Percentiles rank a stretch among this genome's conserved stretches.
Conservation (phyloP, 2,113 vertebrate genomes). For the Dromiciops gliroides region DNA sequence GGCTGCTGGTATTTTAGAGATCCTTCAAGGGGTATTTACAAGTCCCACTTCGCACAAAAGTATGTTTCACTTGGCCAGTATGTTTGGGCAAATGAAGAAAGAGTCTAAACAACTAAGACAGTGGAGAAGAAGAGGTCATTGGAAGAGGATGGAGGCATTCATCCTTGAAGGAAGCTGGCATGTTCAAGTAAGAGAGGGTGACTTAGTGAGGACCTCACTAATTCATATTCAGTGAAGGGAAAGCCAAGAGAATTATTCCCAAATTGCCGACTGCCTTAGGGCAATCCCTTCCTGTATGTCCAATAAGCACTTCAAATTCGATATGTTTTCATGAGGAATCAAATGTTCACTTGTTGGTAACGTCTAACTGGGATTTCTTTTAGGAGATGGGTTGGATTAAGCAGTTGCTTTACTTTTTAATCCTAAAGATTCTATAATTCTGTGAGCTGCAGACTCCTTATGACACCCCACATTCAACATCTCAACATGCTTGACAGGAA, state of each 20-base stretch:
- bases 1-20: neutral
- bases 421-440: neutral
- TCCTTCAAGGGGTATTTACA: neutral
- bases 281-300: neutral
- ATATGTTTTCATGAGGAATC: neutral
- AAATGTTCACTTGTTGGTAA: neutral
- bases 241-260: neutral
- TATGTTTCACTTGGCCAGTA: neutral
- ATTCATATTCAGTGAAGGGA: neutral
- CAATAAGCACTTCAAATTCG: neutral
- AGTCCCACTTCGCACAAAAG: neutral
- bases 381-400: neutral
- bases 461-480: neutral
- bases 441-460: neutral
- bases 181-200: neutral
- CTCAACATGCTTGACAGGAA: neutral
- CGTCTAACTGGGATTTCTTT: neutral
- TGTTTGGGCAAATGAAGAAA: neutral
- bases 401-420: neutral
- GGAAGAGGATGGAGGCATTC: neutral
- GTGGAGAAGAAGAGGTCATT: neutral
- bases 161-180: neutral
- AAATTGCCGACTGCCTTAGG: neutral
- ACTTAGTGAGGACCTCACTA: neutral
- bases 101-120: neutral